phyloP scores from a whole-genome alignment of 2,888 invertebrate species.

The Ormyrus rosae region DNA sequence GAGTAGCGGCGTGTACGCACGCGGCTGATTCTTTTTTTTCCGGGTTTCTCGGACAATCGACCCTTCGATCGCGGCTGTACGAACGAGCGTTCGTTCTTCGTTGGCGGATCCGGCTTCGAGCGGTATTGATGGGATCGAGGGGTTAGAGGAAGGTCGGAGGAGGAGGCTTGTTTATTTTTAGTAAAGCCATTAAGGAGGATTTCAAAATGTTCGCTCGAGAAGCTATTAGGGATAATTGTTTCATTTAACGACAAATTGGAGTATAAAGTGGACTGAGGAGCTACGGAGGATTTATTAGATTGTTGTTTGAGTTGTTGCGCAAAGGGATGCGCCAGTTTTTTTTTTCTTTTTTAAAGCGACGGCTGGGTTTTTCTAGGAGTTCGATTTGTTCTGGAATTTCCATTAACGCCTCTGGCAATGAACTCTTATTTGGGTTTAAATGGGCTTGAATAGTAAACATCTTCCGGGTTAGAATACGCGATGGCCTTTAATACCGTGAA shows the following conservation, averaged over 20 bases:
- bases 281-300: neutral
- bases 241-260: neutral
- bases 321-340: neutral
- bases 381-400: constrained; percentile 10
- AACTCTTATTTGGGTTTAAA: neutral
- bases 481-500: neutral
- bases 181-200: neutral
- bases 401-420: neutral
- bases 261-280: neutral
- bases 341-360: no score
- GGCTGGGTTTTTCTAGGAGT: neutral
- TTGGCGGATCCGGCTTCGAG: neutral
- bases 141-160: constrained; percentile 11
- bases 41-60: constrained; percentile 25
- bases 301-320: neutral
- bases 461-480: neutral
- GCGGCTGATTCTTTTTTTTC: neutral
- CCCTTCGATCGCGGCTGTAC: constrained; percentile 13
- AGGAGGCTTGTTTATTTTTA: constrained; percentile 9
- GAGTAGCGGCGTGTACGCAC: neutral
- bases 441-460: neutral
- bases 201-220: constrained; percentile 4
- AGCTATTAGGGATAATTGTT: constrained; percentile 9
- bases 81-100: constrained; percentile 33
- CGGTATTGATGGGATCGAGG: constrained; percentile 15